Evolutionary conservation across 1,140 invertebrate species (phyloP).

Genomic region (Trichonephila clavipes): DNA sequence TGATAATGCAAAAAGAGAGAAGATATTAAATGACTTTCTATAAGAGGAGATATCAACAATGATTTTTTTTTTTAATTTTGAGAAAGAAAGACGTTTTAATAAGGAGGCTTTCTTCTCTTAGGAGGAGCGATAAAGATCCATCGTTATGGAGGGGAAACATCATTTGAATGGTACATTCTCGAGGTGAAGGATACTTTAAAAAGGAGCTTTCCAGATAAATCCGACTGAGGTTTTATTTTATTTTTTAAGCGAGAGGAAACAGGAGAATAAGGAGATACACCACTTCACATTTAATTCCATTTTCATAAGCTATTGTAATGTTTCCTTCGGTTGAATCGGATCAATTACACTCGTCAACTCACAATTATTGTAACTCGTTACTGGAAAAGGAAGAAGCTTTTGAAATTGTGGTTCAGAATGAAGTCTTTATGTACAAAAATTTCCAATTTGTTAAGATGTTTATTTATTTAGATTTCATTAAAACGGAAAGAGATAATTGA

Average conservation of each 20-base stretch:
- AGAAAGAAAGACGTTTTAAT: not conserved
- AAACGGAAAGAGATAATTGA: too few species aligned
- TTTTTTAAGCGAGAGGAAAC: not conserved
- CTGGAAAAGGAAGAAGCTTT: too few species aligned
- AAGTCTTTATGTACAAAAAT: too few species aligned
- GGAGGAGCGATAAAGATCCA: not conserved
- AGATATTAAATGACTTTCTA: not conserved
- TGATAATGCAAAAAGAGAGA: not conserved
- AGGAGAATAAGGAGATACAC: not conserved
- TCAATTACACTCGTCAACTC: not conserved
- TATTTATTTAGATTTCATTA: too few species aligned
- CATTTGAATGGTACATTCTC: not conserved
- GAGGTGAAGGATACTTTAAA: not conserved
- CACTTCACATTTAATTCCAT: not conserved
- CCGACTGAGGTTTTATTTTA: not conserved
- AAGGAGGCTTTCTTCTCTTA: not conserved
- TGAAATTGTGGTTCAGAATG: too few species aligned
- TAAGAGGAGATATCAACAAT: not conserved
- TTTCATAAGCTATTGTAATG: not conserved
- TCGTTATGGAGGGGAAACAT: not conserved
- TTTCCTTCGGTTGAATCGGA: not conserved
- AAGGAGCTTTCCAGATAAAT: not conserved
- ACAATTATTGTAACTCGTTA: too few species aligned
- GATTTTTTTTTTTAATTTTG: not conserved
- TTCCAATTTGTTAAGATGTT: too few species aligned